Percentiles rank a stretch among this genome's conserved stretches.
Evolutionary conservation across 37 sponge, comb jelly and placozoan species (phyloP).

Genomic region (Aplysina aerophoba): DNA sequence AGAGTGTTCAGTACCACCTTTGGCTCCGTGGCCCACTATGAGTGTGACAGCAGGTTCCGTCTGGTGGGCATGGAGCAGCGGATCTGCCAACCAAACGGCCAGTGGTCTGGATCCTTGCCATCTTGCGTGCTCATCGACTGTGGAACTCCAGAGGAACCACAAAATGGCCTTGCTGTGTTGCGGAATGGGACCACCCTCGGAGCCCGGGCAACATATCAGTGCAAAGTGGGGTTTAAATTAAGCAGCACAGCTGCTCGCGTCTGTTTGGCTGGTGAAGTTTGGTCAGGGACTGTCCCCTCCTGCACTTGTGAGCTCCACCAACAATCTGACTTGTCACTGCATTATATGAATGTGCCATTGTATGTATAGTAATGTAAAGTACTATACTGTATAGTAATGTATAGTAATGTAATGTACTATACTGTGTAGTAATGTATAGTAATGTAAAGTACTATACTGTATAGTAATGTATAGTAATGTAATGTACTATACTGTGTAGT

Average conservation of each 20-base stretch:
- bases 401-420: no score
- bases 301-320: constrained; percentile 54
- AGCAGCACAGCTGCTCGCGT: constrained; percentile 8
- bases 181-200: constrained; percentile 43
- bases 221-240: constrained; percentile 49
- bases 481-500: no score
- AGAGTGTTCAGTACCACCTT: constrained; percentile 7
- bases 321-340: no score
- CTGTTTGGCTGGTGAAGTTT: constrained; percentile 51
- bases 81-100: constrained; percentile 41
- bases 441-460: no score
- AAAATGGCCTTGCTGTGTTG: constrained; percentile 29
- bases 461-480: no score
- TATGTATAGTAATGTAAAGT: no score
- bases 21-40: constrained; percentile 10
- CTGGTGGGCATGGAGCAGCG: constrained; percentile 26
- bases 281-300: constrained; percentile 39
- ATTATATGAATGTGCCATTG: no score
- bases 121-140: constrained; percentile 55
- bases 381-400: no score
- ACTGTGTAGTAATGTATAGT: no score
- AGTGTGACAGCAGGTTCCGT: constrained; percentile 9
- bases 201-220: constrained; percentile 50
- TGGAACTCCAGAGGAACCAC: constrained; percentile 59
- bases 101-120: constrained; percentile 51